These are phyloP conservation scores for Elephantulus edwardii DNA, from an alignment of 2,113 vertebrate genomes.

Conservation along the genomic window DNA sequence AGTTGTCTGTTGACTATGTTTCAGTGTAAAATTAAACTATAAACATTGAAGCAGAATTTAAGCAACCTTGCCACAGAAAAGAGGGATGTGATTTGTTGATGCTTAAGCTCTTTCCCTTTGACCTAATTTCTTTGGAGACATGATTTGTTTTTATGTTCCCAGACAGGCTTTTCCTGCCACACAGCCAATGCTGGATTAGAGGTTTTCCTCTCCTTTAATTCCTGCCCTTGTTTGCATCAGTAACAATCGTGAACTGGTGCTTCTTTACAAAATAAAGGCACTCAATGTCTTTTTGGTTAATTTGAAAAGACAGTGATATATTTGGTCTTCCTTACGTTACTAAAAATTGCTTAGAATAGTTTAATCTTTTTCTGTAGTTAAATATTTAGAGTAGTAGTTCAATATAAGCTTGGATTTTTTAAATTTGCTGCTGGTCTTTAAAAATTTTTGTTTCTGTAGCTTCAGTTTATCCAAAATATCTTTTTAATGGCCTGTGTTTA, in stretches of 20 bases:
- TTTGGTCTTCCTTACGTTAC: constrained; percentile 23
- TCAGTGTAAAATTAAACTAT: constrained; percentile 27
- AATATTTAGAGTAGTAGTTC: constrained; percentile 6
- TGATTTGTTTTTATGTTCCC: constrained; percentile 59
- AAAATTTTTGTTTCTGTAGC: background rate
- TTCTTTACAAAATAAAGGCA: background rate
- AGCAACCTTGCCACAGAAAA: constrained; percentile 33
- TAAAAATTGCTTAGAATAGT: constrained; percentile 6
- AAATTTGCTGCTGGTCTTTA: background rate
- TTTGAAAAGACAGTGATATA: constrained; percentile 8
- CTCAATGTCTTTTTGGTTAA: background rate
- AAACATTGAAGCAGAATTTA: constrained; percentile 44
- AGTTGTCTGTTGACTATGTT: background rate
- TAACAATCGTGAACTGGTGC: background rate
- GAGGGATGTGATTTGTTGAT: constrained; percentile 16
- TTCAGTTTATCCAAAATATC: constrained; percentile 22
- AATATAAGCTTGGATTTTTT: background rate
- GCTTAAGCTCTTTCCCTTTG: constrained; percentile 62
- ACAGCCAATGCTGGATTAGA: constrained; percentile 31
- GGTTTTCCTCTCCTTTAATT: constrained; percentile 55
- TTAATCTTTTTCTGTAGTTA: constrained; percentile 49
- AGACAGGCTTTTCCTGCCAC: constrained; percentile 49
- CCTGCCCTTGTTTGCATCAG: constrained; percentile 6
- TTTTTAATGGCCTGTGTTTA: constrained; percentile 51
- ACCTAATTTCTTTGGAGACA: constrained; percentile 66